Percentiles rank a stretch among this genome's conserved stretches.
These are phyloP conservation scores for Elaphurus davidianus DNA, from an alignment of 2,113 vertebrate genomes.

Conservation along the genomic window DNA sequence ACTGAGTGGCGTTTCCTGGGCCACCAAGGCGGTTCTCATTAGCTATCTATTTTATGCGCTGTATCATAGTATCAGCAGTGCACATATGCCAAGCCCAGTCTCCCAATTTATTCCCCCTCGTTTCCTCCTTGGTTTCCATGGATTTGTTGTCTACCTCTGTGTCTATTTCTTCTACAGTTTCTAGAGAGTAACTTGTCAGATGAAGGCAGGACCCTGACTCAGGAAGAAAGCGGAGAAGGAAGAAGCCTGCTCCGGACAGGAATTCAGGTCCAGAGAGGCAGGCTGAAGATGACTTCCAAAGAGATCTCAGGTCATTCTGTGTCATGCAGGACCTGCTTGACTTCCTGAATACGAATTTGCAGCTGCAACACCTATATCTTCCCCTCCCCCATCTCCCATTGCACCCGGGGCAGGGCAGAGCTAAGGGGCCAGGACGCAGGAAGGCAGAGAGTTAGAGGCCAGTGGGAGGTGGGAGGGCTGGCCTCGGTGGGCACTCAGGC, in stretches of 20 bases:
- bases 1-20: background rate
- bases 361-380: fast-evolving
- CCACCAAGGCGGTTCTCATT: background rate
- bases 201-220: background rate
- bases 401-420: background rate
- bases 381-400: background rate
- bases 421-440: background rate
- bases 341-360: background rate
- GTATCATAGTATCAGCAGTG: background rate
- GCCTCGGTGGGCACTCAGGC: background rate
- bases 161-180: background rate
- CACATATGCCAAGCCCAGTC: background rate
- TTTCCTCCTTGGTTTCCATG: background rate
- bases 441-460: background rate
- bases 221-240: background rate
- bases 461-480: background rate
- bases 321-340: background rate
- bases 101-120: background rate
- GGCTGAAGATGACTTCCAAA: background rate
- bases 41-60: fast-evolving
- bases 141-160: background rate
- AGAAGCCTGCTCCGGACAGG: no score
- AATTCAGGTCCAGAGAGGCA: background rate
- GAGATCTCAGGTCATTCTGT: background rate
- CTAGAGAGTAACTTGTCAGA: background rate